Conservation (phyloP, 1,140 invertebrate genomes). For the Drosophila guanche region DNA sequence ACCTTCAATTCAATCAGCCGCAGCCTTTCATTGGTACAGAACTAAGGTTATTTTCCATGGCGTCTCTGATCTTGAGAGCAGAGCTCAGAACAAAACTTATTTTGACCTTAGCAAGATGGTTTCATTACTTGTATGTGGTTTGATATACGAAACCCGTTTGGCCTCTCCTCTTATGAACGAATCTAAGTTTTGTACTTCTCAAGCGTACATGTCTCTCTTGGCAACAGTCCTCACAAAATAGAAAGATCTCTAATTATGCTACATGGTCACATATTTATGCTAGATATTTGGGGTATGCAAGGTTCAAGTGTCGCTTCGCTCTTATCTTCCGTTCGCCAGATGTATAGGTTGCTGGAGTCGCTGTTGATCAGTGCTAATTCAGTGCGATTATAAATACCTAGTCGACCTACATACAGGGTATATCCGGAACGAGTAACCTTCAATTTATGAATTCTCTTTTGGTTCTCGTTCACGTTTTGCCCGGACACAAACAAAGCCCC, state of each 20-base stretch:
- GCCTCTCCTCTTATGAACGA: constrained; percentile 32
- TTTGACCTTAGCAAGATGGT: constrained; percentile 62
- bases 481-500: constrained; percentile 15
- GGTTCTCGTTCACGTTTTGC: constrained; percentile 32
- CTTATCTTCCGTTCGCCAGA: not conserved
- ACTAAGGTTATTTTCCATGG: constrained; percentile 64
- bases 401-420: constrained; percentile 12
- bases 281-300: constrained; percentile 6
- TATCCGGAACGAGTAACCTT: not conserved
- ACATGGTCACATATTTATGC: constrained; percentile 3
- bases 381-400: not conserved
- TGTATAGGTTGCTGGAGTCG: too few relatives aligned
- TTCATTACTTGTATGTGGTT: constrained; percentile 63
- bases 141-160: constrained; percentile 67
- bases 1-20: constrained; percentile 16
- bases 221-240: constrained; percentile 59
- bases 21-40: constrained; percentile 20
- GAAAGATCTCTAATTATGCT: constrained; percentile 49
- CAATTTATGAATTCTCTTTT: constrained; percentile 11
- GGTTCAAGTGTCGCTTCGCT: not conserved
- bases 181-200: constrained; percentile 22
- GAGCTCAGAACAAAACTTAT: constrained; percentile 33
- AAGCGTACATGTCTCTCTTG: constrained; percentile 45
- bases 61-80: constrained; percentile 42
- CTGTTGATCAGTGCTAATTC: too few relatives aligned